phyloP scores from a whole-genome alignment of 2,888 invertebrate species.

The Meganola albula region DNA sequence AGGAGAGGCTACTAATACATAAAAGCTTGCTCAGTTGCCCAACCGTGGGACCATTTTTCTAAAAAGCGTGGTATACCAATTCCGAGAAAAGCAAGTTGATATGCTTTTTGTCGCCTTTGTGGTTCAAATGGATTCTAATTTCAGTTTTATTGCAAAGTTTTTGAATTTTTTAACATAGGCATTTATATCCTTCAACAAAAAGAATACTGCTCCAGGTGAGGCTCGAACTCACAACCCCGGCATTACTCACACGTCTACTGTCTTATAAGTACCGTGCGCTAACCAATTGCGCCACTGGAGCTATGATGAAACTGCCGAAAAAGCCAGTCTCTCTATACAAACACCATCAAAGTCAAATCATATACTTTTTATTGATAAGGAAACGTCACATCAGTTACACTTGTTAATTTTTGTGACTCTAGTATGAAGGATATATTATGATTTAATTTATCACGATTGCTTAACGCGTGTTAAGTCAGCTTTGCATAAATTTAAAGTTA shows the following conservation, averaged over 20 bases:
- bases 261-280: conserved; percentile 99
- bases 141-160: conserved; percentile 1
- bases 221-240: conserved; percentile 99
- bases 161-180: neutral
- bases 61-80: too few species aligned
- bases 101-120: too few species aligned
- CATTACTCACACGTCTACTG: conserved; percentile 97
- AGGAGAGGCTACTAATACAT: too few species aligned
- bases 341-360: conserved; percentile 46
- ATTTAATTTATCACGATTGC: conserved; percentile 7
- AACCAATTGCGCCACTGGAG: conserved; percentile 99
- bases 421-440: conserved; percentile 21
- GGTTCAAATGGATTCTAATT: too few species aligned
- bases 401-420: conserved; percentile 23
- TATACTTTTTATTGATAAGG: conserved; percentile 42
- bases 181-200: conserved; percentile 22
- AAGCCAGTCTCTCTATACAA: conserved; percentile 30
- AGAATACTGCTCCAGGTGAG: conserved; percentile 96
- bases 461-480: neutral
- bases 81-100: too few species aligned
- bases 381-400: conserved; percentile 42
- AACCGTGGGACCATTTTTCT: too few species aligned
- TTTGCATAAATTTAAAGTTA: conserved; percentile 7
- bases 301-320: conserved; percentile 56
- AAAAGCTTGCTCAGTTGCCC: too few species aligned